Evolutionary conservation across 92 coral and sea anemone genomes (phyloP).

Genomic region (Epizoanthus scotinus): DNA sequence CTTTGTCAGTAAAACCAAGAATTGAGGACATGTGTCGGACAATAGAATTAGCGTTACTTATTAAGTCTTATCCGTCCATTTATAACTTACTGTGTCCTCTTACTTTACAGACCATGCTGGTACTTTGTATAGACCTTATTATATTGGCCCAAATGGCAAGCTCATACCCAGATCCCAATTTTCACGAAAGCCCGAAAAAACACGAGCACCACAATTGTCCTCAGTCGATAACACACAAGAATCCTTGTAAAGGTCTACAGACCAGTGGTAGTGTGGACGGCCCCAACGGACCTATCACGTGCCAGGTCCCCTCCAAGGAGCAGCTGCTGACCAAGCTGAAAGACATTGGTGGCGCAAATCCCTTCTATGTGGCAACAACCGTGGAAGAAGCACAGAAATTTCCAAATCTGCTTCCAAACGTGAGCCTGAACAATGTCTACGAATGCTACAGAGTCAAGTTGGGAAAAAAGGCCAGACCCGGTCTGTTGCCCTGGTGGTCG

Average conservation of each 20-base stretch:
- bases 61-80: too few relatives aligned
- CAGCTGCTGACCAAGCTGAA: slow-evolving; percentile 23
- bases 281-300: neutral
- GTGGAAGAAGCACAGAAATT: neutral
- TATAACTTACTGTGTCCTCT: neutral
- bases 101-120: neutral
- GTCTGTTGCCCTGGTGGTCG: neutral
- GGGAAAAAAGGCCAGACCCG: too few relatives aligned
- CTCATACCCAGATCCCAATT: neutral
- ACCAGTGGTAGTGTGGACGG: slow-evolving; percentile 5
- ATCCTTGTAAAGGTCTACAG: neutral
- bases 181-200: neutral
- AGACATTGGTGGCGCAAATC: slow-evolving; percentile 32
- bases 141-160: slow-evolving; percentile 6
- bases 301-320: slow-evolving; percentile 6
- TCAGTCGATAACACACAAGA: neutral
- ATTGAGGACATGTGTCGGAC: too few relatives aligned
- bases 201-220: neutral
- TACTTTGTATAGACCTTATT: neutral
- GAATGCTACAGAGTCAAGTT: neutral
- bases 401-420: slow-evolving; percentile 21
- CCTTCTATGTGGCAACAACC: slow-evolving; percentile 21
- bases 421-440: slow-evolving; percentile 5
- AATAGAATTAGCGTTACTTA: too few relatives aligned
- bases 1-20: too few relatives aligned